Evolutionary conservation across 2,113 vertebrate genomes (phyloP), one percentile per base, ranked within the genome.

Genomic region (Xiphias gladius): DNA sequence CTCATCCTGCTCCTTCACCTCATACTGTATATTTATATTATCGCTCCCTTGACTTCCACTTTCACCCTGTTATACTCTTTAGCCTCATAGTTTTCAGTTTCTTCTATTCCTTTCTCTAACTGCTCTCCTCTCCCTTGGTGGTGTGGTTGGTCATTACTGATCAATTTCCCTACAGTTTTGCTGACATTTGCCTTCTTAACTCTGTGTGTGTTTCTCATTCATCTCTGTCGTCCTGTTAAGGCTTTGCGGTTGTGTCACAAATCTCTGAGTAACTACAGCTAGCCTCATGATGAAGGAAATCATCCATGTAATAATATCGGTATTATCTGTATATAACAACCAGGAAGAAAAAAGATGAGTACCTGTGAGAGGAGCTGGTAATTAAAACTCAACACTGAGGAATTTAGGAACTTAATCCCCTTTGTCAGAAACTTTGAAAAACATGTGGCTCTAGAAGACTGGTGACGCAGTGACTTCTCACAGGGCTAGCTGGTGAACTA

Each of bases 121-220:
- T 1, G 16, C 50, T 52, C n/a, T 35, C 37, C 24, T 39, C 66
- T 35, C 71, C 19, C 13, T 35, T 59, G 20, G 17, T 52, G 16
- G 22, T 57, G 55, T 48, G 26, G 59, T 50, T 76, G 61, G 52
- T 73, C 9, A 43, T 66, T 62, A 48, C 55, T 69, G 48, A 26
- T 68, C 28, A 22, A 74, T 70, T 76, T 85, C 57, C 48, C 61
- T 46, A 13, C 83, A 55, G 67, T 30, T 59, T 70, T 24, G 16
- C 54, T 11, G 26, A 43, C 55, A 24, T 73, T 73, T 67, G 8
- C 54, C 54, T 26, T 11, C 11, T 24, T 26, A n/a, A 2, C 43
- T 5, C 37, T 35, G 28, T 57, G 32, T 57, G 9, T 71, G n/a
- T n/a, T n/a, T n/a, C 17, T 43, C 64, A 41, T 66, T 28, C 37